Conservation (phyloP, 2,888 invertebrate genomes). For the Tetranychus truncatus region DNA sequence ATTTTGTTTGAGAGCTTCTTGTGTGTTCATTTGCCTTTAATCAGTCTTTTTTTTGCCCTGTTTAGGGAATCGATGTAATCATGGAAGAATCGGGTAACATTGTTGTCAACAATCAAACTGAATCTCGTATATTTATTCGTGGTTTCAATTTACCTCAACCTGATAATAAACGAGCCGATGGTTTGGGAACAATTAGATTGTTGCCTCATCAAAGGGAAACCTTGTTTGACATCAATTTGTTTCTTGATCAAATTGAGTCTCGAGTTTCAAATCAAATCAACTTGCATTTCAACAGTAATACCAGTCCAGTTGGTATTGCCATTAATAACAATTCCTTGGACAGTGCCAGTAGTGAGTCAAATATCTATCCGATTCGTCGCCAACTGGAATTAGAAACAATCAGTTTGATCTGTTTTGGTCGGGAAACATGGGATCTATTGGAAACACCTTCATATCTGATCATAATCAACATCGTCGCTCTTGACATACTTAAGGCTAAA, state of each 20-base stretch:
- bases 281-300: background rate
- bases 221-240: background rate
- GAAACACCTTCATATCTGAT: background rate
- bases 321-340: background rate
- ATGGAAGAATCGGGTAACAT: background rate
- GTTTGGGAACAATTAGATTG: background rate
- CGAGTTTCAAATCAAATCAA: background rate
- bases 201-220: background rate
- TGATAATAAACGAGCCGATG: background rate
- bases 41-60: background rate
- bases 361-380: background rate
- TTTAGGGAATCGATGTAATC: background rate
- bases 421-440: background rate
- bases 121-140: background rate
- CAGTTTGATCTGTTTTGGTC: background rate
- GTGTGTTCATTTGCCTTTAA: no score
- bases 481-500: slow-evolving; percentile 4
- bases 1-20: no score
- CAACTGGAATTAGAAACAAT: background rate
- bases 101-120: background rate
- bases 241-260: background rate
- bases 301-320: background rate
- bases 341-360: background rate
- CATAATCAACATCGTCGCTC: slow-evolving; percentile 5
- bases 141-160: background rate